Evolutionary conservation across 2,113 vertebrate species (phyloP).

Genomic region (Seriola quinqueradiata): DNA sequence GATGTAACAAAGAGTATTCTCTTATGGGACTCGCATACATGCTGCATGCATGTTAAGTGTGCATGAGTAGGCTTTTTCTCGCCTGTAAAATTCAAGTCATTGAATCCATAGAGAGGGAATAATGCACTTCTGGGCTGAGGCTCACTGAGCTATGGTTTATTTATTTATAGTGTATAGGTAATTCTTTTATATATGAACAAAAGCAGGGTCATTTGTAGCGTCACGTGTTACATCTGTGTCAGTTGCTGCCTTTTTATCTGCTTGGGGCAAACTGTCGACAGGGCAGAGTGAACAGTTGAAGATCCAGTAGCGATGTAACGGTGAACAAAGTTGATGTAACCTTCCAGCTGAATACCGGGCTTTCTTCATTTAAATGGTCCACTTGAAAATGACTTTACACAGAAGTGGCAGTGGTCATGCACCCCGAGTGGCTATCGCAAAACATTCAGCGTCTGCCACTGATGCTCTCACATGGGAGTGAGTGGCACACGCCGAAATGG

Average conservation of each 20-base stretch:
- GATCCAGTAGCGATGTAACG: no score
- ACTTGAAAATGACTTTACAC: neutral
- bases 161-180: neutral
- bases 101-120: slow-evolving; percentile 32
- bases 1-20: slow-evolving; percentile 19
- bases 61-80: slow-evolving; percentile 41
- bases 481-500: neutral
- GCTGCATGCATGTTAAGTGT: slow-evolving; percentile 26
- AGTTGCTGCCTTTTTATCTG: slow-evolving; percentile 4
- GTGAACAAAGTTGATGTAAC: neutral
- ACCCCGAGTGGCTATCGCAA: neutral
- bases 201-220: neutral
- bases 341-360: no score
- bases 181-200: neutral
- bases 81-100: slow-evolving; percentile 15
- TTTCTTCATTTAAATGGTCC: neutral
- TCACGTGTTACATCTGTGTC: slow-evolving; percentile 25
- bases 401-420: neutral
- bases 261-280: slow-evolving; percentile 4
- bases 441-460: slow-evolving; percentile 7
- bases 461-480: neutral
- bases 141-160: slow-evolving; percentile 21
- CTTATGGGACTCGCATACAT: slow-evolving; percentile 23
- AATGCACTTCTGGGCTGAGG: slow-evolving; percentile 19
- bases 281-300: neutral